Evolutionary conservation across 1,140 invertebrate genomes (phyloP).

Genomic region (Hesperophylax magnus): DNA sequence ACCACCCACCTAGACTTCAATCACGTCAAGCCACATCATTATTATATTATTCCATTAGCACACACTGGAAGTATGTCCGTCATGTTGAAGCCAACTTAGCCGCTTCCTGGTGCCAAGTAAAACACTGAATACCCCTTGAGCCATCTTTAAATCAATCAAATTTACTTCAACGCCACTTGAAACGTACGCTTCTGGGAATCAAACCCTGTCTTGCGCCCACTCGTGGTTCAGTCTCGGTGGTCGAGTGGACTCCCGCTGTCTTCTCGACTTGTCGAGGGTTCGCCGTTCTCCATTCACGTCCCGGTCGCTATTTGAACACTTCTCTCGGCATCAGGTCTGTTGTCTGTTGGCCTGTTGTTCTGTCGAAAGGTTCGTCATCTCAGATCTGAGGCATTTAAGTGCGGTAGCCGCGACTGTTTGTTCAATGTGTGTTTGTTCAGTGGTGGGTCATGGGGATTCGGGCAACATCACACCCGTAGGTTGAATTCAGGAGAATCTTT

Average conservation of each 20-base stretch:
- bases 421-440: constrained; percentile 7
- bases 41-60: too few relatives aligned
- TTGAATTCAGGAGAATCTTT: background rate
- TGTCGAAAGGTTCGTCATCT: constrained; percentile 5
- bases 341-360: constrained; percentile 18
- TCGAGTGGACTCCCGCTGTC: constrained; percentile 3
- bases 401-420: constrained; percentile 27
- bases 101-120: too few relatives aligned
- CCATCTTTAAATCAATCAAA: constrained; percentile 6
- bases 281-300: constrained; percentile 13
- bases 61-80: too few relatives aligned
- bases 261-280: constrained; percentile 4
- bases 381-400: constrained; percentile 13
- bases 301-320: constrained; percentile 12
- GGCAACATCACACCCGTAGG: background rate
- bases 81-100: too few relatives aligned
- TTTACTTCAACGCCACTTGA: constrained; percentile 8
- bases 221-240: constrained; percentile 8
- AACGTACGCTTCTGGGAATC: background rate
- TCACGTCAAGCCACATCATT: too few relatives aligned
- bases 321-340: constrained; percentile 1
- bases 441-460: background rate
- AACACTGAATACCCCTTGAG: background rate
- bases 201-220: background rate
- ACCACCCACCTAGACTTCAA: too few relatives aligned